Percentiles rank a stretch among this genome's conserved stretches.
These are phyloP conservation scores for Ochotona curzoniae DNA, from an alignment of 2,113 vertebrate genomes.

Conservation along the genomic window DNA sequence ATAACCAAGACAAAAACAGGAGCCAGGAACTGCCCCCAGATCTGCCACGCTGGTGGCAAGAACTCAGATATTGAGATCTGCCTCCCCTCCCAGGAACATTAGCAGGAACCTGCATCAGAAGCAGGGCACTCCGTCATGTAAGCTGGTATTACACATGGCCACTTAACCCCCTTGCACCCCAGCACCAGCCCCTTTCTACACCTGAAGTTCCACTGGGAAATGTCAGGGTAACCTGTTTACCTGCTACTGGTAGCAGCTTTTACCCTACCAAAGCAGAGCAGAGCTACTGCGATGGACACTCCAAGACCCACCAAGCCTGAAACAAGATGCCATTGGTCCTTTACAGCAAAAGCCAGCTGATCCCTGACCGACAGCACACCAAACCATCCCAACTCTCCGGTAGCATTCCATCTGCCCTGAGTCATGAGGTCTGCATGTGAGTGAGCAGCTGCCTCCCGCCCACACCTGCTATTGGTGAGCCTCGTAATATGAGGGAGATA, in stretches of 20 bases:
- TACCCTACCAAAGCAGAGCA: background rate
- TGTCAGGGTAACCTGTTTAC: background rate
- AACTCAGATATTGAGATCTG: too few species aligned
- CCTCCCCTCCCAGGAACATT: too few species aligned
- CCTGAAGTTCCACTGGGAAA: slow-evolving; percentile 53
- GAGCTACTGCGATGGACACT: background rate
- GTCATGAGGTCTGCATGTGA: background rate
- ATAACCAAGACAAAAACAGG: too few species aligned
- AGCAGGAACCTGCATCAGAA: too few species aligned
- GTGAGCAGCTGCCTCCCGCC: background rate
- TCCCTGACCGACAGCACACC: background rate
- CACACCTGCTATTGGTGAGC: too few species aligned
- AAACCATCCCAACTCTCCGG: background rate
- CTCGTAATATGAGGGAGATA: too few species aligned
- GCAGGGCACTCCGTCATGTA: too few species aligned
- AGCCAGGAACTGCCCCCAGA: too few species aligned
- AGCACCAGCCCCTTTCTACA: background rate
- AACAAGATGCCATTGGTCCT: background rate
- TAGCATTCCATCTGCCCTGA: background rate
- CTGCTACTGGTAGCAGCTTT: background rate
- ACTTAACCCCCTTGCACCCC: too few species aligned
- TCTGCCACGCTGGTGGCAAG: too few species aligned
- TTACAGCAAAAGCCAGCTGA: background rate
- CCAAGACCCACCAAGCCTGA: background rate
- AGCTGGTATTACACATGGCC: too few species aligned